Percentiles rank a stretch among this genome's conserved stretches.
These are phyloP conservation scores for Drosophila nr. perissopoda DNA, from an alignment of 2,888 invertebrate species.

Conservation along the genomic window DNA sequence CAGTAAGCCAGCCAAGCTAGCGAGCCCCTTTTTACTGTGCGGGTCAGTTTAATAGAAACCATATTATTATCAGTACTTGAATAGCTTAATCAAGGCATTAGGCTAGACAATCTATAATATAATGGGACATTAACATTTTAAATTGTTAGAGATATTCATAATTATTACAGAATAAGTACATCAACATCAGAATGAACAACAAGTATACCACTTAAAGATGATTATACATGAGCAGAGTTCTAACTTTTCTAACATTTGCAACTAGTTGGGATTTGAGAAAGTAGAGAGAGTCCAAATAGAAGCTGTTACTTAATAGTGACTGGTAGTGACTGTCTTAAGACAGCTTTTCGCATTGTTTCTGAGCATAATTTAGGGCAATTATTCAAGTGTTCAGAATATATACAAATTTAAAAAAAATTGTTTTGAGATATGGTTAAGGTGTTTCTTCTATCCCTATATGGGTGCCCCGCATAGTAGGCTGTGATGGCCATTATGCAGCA, in stretches of 20 bases:
- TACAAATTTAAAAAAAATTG: not conserved
- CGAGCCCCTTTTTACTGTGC: conserved; percentile 55
- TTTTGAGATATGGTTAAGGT: not conserved
- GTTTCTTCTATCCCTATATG: not conserved
- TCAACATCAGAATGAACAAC: not conserved
- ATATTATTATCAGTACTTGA: not conserved
- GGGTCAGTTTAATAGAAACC: conserved; percentile 5
- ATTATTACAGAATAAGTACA: not conserved
- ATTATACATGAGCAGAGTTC: not conserved
- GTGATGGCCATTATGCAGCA: conserved; percentile 49
- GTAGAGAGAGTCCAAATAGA: not conserved
- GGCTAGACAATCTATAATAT: not conserved
- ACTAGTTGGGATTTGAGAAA: not conserved
- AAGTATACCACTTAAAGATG: not conserved
- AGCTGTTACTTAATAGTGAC: not conserved
- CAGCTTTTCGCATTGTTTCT: not conserved
- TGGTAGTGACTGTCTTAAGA: not conserved
- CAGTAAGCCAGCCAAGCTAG: conserved; percentile 28
- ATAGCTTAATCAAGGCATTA: not conserved
- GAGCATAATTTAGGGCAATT: not conserved
- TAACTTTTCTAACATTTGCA: not conserved
- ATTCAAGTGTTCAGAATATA: not conserved
- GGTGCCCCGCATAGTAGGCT: conserved; percentile 28
- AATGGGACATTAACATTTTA: not conserved
- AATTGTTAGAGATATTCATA: not conserved